Evolutionary conservation across 2,113 vertebrate genomes (phyloP), one percentile per base, ranked within the genome.

Genomic region (Mastomys natalensis): DNA sequence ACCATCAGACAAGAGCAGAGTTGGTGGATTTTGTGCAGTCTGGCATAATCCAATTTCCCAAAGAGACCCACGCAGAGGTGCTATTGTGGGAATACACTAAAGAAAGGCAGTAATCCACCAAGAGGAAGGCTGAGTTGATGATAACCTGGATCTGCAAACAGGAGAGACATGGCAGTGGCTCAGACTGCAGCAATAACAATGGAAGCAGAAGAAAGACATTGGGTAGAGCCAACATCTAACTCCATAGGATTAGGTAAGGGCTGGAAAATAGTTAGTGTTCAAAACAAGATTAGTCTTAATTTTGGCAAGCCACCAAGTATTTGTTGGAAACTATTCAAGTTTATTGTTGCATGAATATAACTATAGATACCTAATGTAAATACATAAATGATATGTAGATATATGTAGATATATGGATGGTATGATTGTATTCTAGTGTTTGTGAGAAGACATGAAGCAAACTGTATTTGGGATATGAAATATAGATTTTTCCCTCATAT

Each of bases 371-470:
- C 51, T 84, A 43, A 8, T 60, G n/a, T 62, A 84, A n/a, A 84
- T 29, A 84, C 24, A 62, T 58, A 58, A 12, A 40, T n/a, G 37
- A 22, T 80, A 37, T 37, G 29, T 21, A 80, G 62, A 64, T 64
- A 24, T 26, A 40, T 64, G 15, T 21, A 80, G 62, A 64, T 64
- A 24, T 26, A 40, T 64, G 15, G 58, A 21, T 80, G 48, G 48
- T 31, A 45, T 31, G 60, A 64, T 19, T 62, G 24, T 82, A 40
- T 68, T 37, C 66, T 37, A 58, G 31, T 34, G 15, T 70, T 82
- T 96, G 72, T 68, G 64, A 85, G 82, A n/a, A 95, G 81, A 37
- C 13, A 34, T 6, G 24, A 88, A 45, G 29, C 60, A 68, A 40
- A 40, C 26, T 24, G 2, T 10, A 53, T 74, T 77, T 92, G 48